Evolutionary conservation across 1,140 invertebrate species (phyloP).

Genomic region (Trinorchestia longiramus): DNA sequence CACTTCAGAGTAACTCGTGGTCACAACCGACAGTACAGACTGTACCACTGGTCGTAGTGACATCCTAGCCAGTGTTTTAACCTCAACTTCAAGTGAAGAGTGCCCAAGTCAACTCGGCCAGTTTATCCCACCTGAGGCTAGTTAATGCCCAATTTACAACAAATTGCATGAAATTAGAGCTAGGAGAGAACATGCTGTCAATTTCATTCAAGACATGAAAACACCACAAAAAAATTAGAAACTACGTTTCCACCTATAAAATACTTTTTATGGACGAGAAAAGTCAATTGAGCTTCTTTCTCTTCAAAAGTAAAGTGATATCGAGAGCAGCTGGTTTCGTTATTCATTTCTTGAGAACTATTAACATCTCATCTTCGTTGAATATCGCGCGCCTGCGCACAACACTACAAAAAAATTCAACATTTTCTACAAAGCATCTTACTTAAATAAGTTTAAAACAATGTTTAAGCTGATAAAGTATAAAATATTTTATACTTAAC

Average conservation of each 20-base stretch:
- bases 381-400: not conserved
- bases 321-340: not conserved
- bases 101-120: too few species aligned
- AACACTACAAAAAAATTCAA: not conserved
- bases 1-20: too few species aligned
- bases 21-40: too few species aligned
- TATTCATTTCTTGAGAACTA: not conserved
- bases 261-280: not conserved
- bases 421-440: not conserved
- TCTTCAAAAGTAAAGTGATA: not conserved
- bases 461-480: not conserved
- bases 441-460: not conserved
- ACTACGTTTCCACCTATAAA: not conserved
- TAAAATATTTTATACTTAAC: not conserved
- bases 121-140: too few species aligned
- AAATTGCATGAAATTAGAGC: too few species aligned
- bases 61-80: not conserved
- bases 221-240: not conserved
- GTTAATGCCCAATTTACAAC: too few species aligned
- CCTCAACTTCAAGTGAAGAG: not conserved
- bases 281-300: not conserved
- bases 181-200: not conserved
- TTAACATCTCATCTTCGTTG: not conserved
- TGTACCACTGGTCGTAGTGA: too few species aligned
- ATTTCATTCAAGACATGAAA: not conserved